Conservation (phyloP, 1,140 invertebrate genomes). For the Pemphigus obesinymphae region DNA sequence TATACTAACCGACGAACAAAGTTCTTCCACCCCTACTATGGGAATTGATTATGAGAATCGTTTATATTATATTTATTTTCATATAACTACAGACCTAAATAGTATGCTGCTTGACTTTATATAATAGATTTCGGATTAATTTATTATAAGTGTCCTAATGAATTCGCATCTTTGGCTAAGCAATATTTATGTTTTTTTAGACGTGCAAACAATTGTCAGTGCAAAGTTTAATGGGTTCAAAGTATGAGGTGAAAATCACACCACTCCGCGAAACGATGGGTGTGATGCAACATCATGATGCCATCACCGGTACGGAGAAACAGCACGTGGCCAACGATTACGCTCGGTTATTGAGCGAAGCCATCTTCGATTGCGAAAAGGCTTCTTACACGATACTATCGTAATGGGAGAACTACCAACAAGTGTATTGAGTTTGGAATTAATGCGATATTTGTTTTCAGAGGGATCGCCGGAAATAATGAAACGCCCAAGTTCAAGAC, state of each 20-base stretch:
- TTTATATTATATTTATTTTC: no score
- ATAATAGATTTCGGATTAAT: no score
- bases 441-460: neutral
- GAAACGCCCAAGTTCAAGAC: neutral
- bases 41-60: no score
- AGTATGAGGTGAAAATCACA: conserved; percentile 7
- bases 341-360: conserved; percentile 61
- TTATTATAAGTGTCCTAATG: no score
- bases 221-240: neutral
- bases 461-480: neutral
- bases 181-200: no score
- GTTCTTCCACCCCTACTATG: no score
- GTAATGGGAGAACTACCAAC: neutral
- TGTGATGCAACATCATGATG: conserved; percentile 89
- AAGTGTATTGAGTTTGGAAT: neutral
- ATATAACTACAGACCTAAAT: no score
- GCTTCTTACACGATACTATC: neutral
- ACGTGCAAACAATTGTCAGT: conserved; percentile 19
- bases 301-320: conserved; percentile 85
- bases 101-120: no score
- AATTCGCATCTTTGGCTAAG: no score
- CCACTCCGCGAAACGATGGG: conserved; percentile 57
- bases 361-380: conserved; percentile 50
- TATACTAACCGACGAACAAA: no score
- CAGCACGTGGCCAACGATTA: conserved; percentile 87